Evolutionary conservation across 2,797 vertebrate genomes (phyloP), one percentile per base, ranked within the genome.

Genomic region (Centroberyx gerrardi): DNA sequence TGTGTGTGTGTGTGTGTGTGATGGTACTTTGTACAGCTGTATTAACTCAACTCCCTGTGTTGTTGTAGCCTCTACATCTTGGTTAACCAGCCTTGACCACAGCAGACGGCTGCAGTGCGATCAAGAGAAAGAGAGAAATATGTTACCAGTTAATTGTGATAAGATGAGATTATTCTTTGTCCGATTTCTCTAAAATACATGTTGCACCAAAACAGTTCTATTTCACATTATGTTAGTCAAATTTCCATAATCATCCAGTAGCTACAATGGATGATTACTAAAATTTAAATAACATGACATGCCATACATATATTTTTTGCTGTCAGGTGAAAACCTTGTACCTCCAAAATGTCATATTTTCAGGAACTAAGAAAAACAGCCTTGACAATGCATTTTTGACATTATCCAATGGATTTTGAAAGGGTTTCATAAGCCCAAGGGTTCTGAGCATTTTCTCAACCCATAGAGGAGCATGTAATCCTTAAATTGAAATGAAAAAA

Each of bases 61-160:
- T 78, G 68, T 4, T 28, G 12, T 29, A 51, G 17, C 55, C 49
- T 79, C 29, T 48, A 49, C 60, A 38, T 85, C 40, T 70, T 64
- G 46, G 44, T 88, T 82, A 84, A 76, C 58, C 56, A 83, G 48
- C 52, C 62, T 70, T 14, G n/a, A 63, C 71, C 6, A 8, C 27
- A 68, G 48, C 72, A 77, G 68, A 81, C 84, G 55, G 75, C 59
- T 68, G 28, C 9, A 29, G 63, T 61, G 29, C 9, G 61, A 61
- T 73, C 51, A 76, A 40, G 7, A 82, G 3, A 17, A 40, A n/a
- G 38, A n/a, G 27, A 42, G 40, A 42, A 38, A 38, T 38, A 42
- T 42, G 40, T 42, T 42, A 14, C 13, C 12, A 42, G 12, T 42
- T 42, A 12, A 42, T 13, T 42, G 3, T 42, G 12, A 40, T 51